phyloP scores from a whole-genome alignment of 23 tunicate genomes.

The Ciona savignyi region DNA sequence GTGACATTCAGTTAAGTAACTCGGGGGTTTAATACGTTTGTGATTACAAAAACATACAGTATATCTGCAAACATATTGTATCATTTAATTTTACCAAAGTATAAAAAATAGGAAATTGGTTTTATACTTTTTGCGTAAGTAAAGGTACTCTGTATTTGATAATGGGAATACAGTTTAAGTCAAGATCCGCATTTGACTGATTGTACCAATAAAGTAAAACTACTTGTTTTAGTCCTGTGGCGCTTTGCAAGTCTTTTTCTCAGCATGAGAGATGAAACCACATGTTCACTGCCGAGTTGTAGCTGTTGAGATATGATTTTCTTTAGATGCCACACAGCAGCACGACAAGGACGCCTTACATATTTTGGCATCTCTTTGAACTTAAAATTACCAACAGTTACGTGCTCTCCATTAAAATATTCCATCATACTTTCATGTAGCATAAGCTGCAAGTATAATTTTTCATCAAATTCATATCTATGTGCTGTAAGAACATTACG shows the following conservation, averaged over 20 bases:
- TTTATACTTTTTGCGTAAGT: too few relatives aligned
- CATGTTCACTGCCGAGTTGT: not conserved
- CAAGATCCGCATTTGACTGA: not conserved
- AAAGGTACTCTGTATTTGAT: not conserved
- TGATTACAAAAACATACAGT: too few relatives aligned
- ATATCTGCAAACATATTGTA: too few relatives aligned
- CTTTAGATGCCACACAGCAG: constrained; percentile 44
- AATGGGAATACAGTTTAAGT: not conserved
- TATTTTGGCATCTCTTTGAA: constrained; percentile 33
- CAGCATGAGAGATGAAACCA: not conserved
- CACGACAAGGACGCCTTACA: constrained; percentile 63
- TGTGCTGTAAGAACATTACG: constrained; percentile 40
- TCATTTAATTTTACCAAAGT: too few relatives aligned
- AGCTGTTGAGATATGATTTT: constrained; percentile 5
- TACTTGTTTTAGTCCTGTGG: not conserved
- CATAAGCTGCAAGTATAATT: constrained; percentile 19
- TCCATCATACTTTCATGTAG: constrained; percentile 19
- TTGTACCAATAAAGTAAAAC: not conserved
- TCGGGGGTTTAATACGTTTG: too few relatives aligned
- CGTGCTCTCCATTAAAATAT: not conserved
- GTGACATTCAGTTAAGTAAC: too few relatives aligned
- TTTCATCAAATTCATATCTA: constrained; percentile 52
- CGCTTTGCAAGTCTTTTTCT: not conserved
- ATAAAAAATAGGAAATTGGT: too few relatives aligned
- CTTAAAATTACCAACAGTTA: not conserved